A percentile compares a stretch with the other conserved stretches of the same genome.
These are phyloP conservation scores for Pegea sp. DNA, from an alignment of 23 tunicate genomes.

Conservation along the genomic window DNA sequence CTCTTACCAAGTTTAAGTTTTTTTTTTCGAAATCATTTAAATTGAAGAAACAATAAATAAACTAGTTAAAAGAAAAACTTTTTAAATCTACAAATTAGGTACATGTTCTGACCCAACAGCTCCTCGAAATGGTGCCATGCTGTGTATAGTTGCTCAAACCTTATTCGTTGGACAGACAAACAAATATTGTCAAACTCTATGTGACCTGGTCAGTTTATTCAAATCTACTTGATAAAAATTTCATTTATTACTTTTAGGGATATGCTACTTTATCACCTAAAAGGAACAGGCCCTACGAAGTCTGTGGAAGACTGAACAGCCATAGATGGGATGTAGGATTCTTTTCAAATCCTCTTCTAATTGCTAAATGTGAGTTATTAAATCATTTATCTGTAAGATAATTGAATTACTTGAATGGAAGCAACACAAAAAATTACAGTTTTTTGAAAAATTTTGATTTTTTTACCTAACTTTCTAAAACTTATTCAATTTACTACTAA, in stretches of 20 bases:
- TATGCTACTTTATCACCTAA: slow-evolving; percentile 4
- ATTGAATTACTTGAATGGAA: no score
- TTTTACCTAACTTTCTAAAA: no score
- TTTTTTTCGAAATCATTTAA: no score
- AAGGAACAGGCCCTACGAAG: slow-evolving; percentile 59
- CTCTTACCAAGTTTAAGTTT: no score
- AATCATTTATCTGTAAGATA: no score
- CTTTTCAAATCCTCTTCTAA: slow-evolving; percentile 32
- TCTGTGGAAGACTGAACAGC: slow-evolving; percentile 33
- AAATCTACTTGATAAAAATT: not conserved
- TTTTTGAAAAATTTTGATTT: no score
- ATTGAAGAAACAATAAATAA: no score
- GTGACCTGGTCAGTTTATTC: slow-evolving; percentile 22
- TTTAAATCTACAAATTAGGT: no score
- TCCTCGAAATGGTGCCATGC: slow-evolving; percentile 64
- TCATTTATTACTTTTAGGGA: not conserved
- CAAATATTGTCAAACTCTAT: slow-evolving; percentile 56
- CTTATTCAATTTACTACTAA: no score
- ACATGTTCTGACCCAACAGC: slow-evolving; percentile 43
- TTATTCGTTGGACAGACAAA: slow-evolving; percentile 15
- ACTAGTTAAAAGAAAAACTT: no score
- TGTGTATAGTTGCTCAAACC: slow-evolving; percentile 36
- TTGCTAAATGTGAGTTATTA: slow-evolving; percentile 44
- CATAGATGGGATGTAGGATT: slow-evolving; percentile 90
- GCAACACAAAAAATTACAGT: no score